Percentiles rank a stretch among this genome's conserved stretches.
Evolutionary conservation across 2,888 invertebrate genomes (phyloP).

Genomic region (Anagyrus pseudococci): DNA sequence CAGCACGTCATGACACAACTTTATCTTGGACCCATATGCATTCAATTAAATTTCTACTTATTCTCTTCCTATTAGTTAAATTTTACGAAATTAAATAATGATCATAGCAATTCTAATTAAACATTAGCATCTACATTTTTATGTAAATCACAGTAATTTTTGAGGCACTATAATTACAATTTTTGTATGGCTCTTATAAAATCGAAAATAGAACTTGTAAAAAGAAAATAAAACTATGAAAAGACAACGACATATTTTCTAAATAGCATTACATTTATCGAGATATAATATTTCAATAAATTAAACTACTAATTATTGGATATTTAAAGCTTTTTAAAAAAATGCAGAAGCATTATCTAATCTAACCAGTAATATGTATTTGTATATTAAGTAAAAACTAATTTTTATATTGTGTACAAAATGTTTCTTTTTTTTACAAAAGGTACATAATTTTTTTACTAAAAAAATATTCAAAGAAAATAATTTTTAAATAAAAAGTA

Average conservation of each 20-base stretch:
- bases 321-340: not conserved
- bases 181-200: not conserved
- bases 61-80: too few relatives aligned
- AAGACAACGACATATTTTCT: conserved; percentile 11
- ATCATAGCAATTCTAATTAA: too few relatives aligned
- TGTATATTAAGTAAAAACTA: not conserved
- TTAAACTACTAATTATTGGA: conserved; percentile 7
- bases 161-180: not conserved
- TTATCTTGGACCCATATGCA: conserved; percentile 58
- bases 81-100: too few relatives aligned
- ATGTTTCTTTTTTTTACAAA: not conserved
- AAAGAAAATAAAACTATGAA: not conserved
- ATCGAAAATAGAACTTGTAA: not conserved
- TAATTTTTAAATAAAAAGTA: not conserved
- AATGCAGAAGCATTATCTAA: conserved; percentile 4
- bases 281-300: not conserved
- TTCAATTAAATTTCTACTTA: not conserved
- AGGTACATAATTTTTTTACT: not conserved
- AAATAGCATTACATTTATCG: conserved; percentile 37
- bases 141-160: too few relatives aligned
- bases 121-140: too few relatives aligned
- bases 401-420: not conserved
- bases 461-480: not conserved
- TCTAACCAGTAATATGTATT: not conserved
- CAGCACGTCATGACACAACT: conserved; percentile 57